A percentile compares a stretch with the other conserved stretches of the same genome.
Evolutionary conservation across 2,888 invertebrate species (phyloP).

Genomic region (Odontocerum albicorne): DNA sequence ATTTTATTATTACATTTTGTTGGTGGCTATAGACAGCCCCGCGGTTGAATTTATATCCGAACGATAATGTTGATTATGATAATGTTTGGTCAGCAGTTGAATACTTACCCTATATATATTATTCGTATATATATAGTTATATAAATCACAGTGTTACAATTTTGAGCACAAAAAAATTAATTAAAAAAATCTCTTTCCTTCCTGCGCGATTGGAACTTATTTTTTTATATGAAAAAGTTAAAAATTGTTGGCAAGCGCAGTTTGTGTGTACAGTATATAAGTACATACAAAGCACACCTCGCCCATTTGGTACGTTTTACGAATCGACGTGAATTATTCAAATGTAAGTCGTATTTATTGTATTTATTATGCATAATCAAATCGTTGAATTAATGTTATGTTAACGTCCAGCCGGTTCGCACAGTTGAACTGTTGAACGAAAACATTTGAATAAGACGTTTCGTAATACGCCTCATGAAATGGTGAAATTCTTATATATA

Average conservation of each 20-base stretch:
- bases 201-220: slow-evolving; percentile 12
- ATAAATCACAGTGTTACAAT: slow-evolving; percentile 30
- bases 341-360: no score
- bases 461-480: no score
- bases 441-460: no score
- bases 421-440: no score
- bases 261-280: no score
- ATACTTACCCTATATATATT: slow-evolving; percentile 30
- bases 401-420: no score
- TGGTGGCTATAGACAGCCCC: neutral
- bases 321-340: no score
- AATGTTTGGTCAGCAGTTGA: slow-evolving; percentile 27
- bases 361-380: no score
- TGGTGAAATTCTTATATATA: no score
- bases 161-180: slow-evolving; percentile 33
- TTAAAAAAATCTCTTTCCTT: slow-evolving; percentile 25
- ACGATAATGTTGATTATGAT: slow-evolving; percentile 19
- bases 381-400: no score
- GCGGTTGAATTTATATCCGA: slow-evolving; percentile 2
- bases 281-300: no score
- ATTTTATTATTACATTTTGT: neutral
- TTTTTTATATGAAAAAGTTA: slow-evolving; percentile 8
- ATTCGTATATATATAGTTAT: slow-evolving; percentile 29
- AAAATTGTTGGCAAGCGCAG: slow-evolving; percentile 15
- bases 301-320: no score